A percentile compares a stretch with the other conserved stretches of the same genome.
phyloP scores from a whole-genome alignment of 2,888 invertebrate species.

The Melieria crassipennis region DNA sequence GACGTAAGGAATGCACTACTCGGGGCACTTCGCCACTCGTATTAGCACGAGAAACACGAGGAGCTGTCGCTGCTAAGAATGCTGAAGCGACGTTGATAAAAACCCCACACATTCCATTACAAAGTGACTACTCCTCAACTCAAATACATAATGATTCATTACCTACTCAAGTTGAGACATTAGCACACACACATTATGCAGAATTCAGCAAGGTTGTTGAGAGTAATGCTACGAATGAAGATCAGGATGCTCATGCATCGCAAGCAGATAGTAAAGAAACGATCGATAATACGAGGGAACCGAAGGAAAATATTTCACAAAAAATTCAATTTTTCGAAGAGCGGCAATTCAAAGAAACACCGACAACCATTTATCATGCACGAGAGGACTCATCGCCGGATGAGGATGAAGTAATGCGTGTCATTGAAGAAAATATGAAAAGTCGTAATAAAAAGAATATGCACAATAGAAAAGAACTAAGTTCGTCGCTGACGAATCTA shows the following conservation, averaged over 20 bases:
- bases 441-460: conserved; percentile 51
- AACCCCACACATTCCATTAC: conserved; percentile 48
- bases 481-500: conserved; percentile 70
- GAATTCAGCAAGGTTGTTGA: not conserved
- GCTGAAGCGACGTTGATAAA: conserved; percentile 63
- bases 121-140: conserved; percentile 38
- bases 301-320: conserved; percentile 70
- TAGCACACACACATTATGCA: not conserved
- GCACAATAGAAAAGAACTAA: conserved; percentile 59
- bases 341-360: conserved; percentile 69
- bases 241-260: not conserved
- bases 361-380: conserved; percentile 68
- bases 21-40: conserved; percentile 63
- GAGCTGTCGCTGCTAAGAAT: conserved; percentile 70
- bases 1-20: conserved; percentile 56
- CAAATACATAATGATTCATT: conserved; percentile 23
- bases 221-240: not conserved
- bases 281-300: conserved; percentile 39
- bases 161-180: conserved; percentile 14
- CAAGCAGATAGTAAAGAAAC: conserved; percentile 14
- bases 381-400: conserved; percentile 69
- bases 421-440: conserved; percentile 66
- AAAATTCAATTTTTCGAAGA: conserved; percentile 85
- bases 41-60: conserved; percentile 71
- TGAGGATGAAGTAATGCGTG: conserved; percentile 66